These are phyloP conservation scores for Pitta sordida DNA, from an alignment of 2,113 vertebrate species.

Conservation along the genomic window DNA sequence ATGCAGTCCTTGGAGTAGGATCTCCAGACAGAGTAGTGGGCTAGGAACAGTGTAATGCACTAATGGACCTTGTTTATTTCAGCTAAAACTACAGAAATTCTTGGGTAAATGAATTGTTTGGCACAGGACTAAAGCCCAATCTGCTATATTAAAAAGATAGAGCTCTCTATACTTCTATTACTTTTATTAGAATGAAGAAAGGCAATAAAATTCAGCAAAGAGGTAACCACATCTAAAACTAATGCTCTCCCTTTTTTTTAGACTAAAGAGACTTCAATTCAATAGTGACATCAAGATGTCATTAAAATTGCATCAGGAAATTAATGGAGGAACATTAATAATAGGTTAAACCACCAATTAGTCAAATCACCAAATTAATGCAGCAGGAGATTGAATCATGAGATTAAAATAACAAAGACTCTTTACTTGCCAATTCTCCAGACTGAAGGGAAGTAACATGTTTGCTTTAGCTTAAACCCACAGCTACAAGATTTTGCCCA, in stretches of 20 bases:
- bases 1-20: neutral
- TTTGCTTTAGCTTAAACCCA: conserved; percentile 1
- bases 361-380: conserved; percentile 61
- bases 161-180: neutral
- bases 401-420: conserved; percentile 63
- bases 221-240: neutral
- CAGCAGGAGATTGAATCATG: conserved; percentile 52
- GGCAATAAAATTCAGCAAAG: neutral
- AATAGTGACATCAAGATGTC: conserved; percentile 35
- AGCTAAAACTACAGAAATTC: neutral
- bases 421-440: conserved; percentile 14
- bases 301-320: conserved; percentile 52
- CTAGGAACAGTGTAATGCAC: neutral
- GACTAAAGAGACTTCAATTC: conserved; percentile 27
- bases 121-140: neutral
- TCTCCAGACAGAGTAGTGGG: neutral
- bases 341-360: conserved; percentile 59
- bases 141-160: neutral
- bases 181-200: neutral
- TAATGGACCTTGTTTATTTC: neutral
- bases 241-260: neutral
- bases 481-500: neutral
- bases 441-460: neutral
- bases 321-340: conserved; percentile 53
- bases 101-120: neutral